Conservation (phyloP, 2,113 vertebrate species). For the Scomber colias region DNA sequence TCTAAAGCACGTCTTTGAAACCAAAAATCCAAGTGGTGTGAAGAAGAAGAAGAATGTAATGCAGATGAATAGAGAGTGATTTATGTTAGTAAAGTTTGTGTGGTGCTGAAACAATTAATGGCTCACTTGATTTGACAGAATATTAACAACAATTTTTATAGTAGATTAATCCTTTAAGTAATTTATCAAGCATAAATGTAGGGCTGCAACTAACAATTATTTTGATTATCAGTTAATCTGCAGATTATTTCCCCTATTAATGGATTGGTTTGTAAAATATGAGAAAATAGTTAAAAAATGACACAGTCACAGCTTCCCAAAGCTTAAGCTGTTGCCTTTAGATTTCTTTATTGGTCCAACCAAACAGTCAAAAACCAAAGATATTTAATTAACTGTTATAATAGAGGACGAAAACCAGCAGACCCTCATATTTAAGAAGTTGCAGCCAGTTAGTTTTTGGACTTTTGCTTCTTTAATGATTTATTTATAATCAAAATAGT, state of each 20-base stretch:
- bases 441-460: background rate
- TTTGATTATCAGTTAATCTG: conserved; percentile 1
- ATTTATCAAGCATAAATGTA: background rate
- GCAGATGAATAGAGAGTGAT: conserved; percentile 28
- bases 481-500: background rate
- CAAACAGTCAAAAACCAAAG: background rate
- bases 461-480: background rate
- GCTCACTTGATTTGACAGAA: conserved; percentile 24
- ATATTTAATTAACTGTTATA: no score
- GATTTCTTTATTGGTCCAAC: background rate
- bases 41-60: conserved; percentile 1
- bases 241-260: background rate
- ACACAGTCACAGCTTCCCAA: no score
- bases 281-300: background rate
- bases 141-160: background rate
- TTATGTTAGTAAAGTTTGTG: conserved; percentile 1
- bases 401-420: background rate
- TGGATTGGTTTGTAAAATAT: background rate
- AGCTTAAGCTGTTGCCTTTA: background rate
- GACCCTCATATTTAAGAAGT: no score
- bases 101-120: background rate
- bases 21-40: conserved; percentile 27
- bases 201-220: background rate
- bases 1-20: conserved; percentile 46
- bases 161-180: background rate